A percentile compares a stretch with the other conserved stretches of the same genome.
phyloP scores from a whole-genome alignment of 1,140 invertebrate species.

The Eubasilissa regina region DNA sequence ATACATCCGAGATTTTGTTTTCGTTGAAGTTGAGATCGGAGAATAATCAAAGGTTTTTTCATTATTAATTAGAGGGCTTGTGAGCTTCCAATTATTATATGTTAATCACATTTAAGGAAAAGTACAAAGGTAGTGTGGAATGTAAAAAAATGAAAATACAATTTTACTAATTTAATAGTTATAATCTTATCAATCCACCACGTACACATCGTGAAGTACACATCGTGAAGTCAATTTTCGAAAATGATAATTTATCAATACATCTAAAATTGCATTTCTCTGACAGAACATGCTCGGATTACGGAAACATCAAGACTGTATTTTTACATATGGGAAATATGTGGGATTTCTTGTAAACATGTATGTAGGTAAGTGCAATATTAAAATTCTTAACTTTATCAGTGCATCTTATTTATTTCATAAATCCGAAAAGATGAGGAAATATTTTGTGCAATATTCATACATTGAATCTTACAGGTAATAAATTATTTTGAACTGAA shows the following conservation, averaged over 20 bases:
- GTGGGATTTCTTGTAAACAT: conserved; percentile 53
- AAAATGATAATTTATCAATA: conserved; percentile 28
- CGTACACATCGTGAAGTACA: conserved; percentile 59
- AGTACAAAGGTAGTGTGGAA: not conserved
- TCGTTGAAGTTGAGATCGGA: no score
- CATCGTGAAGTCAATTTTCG: conserved; percentile 52
- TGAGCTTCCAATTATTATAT: no score
- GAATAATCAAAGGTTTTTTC: no score
- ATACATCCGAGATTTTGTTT: no score
- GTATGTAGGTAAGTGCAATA: conserved; percentile 57
- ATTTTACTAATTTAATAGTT: conserved; percentile 53
- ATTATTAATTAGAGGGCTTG: no score
- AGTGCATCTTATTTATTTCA: conserved; percentile 54
- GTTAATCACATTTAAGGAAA: not conserved
- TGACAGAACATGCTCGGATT: conserved; percentile 23
- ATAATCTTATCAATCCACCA: conserved; percentile 59
- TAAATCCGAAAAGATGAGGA: conserved; percentile 36
- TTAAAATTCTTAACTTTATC: conserved; percentile 59
- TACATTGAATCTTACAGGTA: conserved; percentile 39
- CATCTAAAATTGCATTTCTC: conserved; percentile 23
- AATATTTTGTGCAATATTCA: conserved; percentile 19
- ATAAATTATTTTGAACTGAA: conserved; percentile 40
- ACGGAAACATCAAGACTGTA: conserved; percentile 26
- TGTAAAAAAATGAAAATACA: conserved; percentile 38
- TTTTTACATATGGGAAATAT: conserved; percentile 17